A percentile compares a stretch with the other conserved stretches of the same genome.
These are phyloP conservation scores for Sycophaga agraensis DNA, from an alignment of 1,140 invertebrate species.

Conservation along the genomic window DNA sequence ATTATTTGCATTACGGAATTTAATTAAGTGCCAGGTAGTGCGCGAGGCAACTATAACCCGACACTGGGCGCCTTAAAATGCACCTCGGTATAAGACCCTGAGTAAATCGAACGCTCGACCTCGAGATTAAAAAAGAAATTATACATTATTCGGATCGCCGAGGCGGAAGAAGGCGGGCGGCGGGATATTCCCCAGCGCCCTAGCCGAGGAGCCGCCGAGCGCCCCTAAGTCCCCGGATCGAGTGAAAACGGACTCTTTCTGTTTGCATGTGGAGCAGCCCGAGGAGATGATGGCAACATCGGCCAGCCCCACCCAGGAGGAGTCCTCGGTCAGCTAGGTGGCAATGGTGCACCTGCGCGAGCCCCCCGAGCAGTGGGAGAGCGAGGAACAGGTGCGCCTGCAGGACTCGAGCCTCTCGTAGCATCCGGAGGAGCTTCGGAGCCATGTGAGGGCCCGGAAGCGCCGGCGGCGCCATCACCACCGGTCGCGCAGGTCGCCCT, in stretches of 20 bases:
- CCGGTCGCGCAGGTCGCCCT: neutral
- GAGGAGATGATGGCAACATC: neutral
- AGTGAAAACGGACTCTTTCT: neutral
- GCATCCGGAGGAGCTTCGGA: neutral
- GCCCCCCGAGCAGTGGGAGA: slow-evolving; percentile 5
- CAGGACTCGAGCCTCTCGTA: neutral
- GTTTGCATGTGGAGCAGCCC: neutral
- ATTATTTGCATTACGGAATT: too few species aligned
- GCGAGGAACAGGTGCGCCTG: slow-evolving; percentile 14
- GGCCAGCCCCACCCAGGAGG: slow-evolving; percentile 34
- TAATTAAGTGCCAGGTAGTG: too few species aligned
- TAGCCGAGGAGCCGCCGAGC: neutral
- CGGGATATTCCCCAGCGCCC: neutral
- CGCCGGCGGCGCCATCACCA: neutral
- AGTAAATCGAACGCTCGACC: too few species aligned
- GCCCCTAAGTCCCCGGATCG: too few species aligned
- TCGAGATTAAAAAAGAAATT: too few species aligned
- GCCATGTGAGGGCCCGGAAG: neutral
- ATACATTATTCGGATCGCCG: too few species aligned
- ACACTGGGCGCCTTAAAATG: too few species aligned
- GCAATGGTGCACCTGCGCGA: slow-evolving; percentile 44
- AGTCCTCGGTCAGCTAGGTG: slow-evolving; percentile 55
- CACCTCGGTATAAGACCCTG: too few species aligned
- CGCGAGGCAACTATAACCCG: too few species aligned
- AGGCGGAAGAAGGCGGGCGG: too few species aligned